Percentiles rank a stretch among this genome's conserved stretches.
These are phyloP conservation scores for Drosophila aldrichi DNA, from an alignment of 2,888 invertebrate genomes.

Conservation along the genomic window DNA sequence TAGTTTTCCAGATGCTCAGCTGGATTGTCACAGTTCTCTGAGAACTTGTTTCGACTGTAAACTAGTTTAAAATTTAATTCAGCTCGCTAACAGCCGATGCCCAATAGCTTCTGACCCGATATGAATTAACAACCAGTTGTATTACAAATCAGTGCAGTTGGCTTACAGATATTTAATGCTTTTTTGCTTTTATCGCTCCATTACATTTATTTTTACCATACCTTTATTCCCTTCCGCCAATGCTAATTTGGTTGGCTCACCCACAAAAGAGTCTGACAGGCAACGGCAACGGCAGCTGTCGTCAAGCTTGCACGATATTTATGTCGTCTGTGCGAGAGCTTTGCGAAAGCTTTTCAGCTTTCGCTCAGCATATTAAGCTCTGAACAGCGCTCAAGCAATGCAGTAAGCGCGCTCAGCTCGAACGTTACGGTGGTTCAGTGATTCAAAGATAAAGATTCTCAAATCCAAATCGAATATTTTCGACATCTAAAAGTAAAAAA, in stretches of 20 bases:
- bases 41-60: constrained; percentile 42
- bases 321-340: constrained; percentile 9
- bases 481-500: not conserved
- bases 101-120: not conserved
- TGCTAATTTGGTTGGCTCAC: constrained; percentile 47
- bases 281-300: constrained; percentile 5
- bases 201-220: constrained; percentile 46
- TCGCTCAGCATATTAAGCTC: constrained; percentile 69
- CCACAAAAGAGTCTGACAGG: constrained; percentile 11
- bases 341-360: constrained; percentile 12
- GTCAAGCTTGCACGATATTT: constrained; percentile 31
- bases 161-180: constrained; percentile 13
- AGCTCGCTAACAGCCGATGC: not conserved
- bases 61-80: constrained; percentile 42
- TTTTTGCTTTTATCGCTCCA: constrained; percentile 9
- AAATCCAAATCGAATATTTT: not conserved
- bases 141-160: not conserved
- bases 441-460: too few species aligned
- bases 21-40: not conserved
- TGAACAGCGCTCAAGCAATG: constrained; percentile 28
- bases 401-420: constrained; percentile 62
- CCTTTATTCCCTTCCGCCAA: constrained; percentile 49
- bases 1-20: constrained; percentile 38
- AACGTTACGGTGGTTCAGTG: constrained; percentile 30
- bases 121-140: constrained; percentile 5